These are phyloP conservation scores for Remorina albescens DNA, from an alignment of 2,797 vertebrate species.

Conservation along the genomic window DNA sequence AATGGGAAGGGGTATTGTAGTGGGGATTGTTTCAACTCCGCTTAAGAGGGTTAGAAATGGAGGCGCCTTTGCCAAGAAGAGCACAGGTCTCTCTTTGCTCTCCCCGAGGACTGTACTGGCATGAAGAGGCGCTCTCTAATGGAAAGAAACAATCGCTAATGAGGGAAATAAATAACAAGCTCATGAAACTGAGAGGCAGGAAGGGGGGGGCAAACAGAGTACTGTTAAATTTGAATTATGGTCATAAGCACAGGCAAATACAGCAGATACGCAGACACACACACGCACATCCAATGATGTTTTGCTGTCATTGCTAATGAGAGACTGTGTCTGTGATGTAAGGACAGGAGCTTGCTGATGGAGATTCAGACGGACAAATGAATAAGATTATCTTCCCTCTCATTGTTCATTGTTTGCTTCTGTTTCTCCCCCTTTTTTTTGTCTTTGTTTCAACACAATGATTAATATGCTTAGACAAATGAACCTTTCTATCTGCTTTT, in stretches of 20 bases:
- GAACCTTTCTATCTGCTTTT: conserved; percentile 19
- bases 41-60: conserved; percentile 70
- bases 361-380: conserved; percentile 74
- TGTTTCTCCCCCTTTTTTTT: conserved; percentile 22
- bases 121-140: conserved; percentile 68
- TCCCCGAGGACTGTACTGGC: conserved; percentile 74
- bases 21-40: conserved; percentile 68
- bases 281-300: conserved; percentile 58
- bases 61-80: conserved; percentile 63
- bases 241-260: conserved; percentile 50
- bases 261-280: conserved; percentile 44
- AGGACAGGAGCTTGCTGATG: conserved; percentile 72
- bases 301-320: conserved; percentile 79
- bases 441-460: conserved; percentile 36
- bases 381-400: conserved; percentile 73
- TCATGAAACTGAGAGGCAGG: conserved; percentile 51
- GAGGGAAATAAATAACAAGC: conserved; percentile 73
- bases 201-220: conserved; percentile 52
- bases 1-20: conserved; percentile 33
- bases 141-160: conserved; percentile 77
- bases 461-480: conserved; percentile 60
- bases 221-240: conserved; percentile 71
- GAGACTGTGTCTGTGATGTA: conserved; percentile 72
- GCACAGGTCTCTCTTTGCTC: conserved; percentile 57
- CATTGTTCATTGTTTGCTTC: conserved; percentile 64